Percentiles rank a stretch among this genome's conserved stretches.
These are phyloP conservation scores for Rhopalosiphum nymphaeae DNA, from an alignment of 2,888 invertebrate genomes.

Conservation along the genomic window DNA sequence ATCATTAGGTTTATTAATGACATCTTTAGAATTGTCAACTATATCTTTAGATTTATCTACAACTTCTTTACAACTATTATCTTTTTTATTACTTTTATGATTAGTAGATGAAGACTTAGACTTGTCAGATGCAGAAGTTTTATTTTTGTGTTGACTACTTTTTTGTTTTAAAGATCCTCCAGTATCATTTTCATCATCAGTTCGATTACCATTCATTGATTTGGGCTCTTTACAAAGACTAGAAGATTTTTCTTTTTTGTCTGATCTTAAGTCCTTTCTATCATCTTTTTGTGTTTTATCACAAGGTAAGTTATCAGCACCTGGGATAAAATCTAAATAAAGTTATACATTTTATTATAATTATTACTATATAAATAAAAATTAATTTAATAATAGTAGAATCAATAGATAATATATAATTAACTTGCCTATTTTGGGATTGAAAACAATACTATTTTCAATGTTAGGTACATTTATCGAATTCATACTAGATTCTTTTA, in stretches of 20 bases:
- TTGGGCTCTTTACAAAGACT: slow-evolving; percentile 58
- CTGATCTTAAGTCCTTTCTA: slow-evolving; percentile 49
- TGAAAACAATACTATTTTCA: not conserved
- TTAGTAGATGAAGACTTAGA: slow-evolving; percentile 51
- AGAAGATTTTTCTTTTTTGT: slow-evolving; percentile 55
- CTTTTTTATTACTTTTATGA: slow-evolving; percentile 59
- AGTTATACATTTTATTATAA: not conserved
- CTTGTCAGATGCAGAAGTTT: slow-evolving; percentile 54
- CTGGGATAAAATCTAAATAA: slow-evolving; percentile 30
- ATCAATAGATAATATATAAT: not conserved
- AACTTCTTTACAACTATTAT: slow-evolving; percentile 55
- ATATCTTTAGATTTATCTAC: slow-evolving; percentile 43
- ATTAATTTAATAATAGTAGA: not conserved
- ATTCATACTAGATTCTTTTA: slow-evolving; percentile 17
- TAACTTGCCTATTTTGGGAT: slow-evolving; percentile 24
- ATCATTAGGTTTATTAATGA: no score
- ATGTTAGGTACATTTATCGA: not conserved
- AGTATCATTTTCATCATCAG: slow-evolving; percentile 58
- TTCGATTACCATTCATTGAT: slow-evolving; percentile 42
- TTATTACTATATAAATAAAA: not conserved
- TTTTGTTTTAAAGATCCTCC: slow-evolving; percentile 53
- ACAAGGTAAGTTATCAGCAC: not conserved
- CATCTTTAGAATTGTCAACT: not conserved
- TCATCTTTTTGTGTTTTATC: slow-evolving; percentile 55
- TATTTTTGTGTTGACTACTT: slow-evolving; percentile 51